Percentiles rank a stretch among this genome's conserved stretches.
These are phyloP conservation scores for Pluvianellus socialis DNA, from an alignment of 2,113 vertebrate species.

Conservation along the genomic window DNA sequence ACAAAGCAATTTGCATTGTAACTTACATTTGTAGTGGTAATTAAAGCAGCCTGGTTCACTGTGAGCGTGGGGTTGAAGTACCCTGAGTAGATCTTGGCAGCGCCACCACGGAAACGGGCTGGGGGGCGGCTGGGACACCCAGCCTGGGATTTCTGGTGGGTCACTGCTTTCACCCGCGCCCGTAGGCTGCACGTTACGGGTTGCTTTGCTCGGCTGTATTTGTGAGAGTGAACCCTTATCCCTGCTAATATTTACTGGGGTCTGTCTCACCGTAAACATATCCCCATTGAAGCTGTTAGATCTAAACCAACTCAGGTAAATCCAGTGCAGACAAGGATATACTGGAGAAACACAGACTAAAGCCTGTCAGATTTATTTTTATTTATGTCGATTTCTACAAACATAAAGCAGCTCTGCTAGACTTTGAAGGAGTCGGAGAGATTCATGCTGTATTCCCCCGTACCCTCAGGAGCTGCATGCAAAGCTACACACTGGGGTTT, in stretches of 20 bases:
- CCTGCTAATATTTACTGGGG: neutral
- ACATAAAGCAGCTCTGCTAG: constrained; percentile 36
- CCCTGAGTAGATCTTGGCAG: fast-evolving
- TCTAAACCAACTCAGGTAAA: neutral
- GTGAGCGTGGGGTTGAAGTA: fast-evolving
- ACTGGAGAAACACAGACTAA: neutral
- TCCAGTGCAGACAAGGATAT: neutral
- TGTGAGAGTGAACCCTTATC: neutral
- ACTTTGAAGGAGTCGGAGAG: constrained; percentile 29
- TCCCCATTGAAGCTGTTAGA: neutral
- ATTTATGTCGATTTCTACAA: constrained; percentile 24
- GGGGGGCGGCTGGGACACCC: neutral
- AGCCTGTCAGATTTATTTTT: constrained; percentile 52
- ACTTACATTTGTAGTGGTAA: fast-evolving
- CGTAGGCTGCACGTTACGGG: fast-evolving
- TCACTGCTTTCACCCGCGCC: neutral
- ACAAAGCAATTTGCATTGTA: neutral
- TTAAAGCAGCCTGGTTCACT: neutral
- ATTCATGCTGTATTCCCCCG: neutral
- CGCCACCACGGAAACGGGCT: fast-evolving
- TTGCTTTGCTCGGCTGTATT: neutral
- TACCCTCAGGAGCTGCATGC: constrained; percentile 31
- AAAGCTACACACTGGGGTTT: constrained; percentile 19
- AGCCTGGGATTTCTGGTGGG: neutral
- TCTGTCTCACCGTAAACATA: neutral